phyloP scores from a whole-genome alignment of 2,888 invertebrate species.

The Aphodius granarius region DNA sequence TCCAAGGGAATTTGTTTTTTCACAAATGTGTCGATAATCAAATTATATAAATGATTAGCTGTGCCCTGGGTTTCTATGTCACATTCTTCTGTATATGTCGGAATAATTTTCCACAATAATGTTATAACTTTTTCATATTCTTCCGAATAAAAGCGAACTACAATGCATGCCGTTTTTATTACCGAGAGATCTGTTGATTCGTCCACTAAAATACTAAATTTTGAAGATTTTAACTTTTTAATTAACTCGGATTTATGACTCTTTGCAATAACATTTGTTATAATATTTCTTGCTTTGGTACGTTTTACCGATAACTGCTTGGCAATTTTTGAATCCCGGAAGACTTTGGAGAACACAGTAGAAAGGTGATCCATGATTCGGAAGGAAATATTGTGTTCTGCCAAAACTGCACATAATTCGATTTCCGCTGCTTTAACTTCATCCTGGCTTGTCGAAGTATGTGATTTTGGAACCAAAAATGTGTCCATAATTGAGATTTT shows the following conservation, averaged over 20 bases:
- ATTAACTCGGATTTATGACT: constrained; percentile 19
- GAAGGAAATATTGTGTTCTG: constrained; percentile 33
- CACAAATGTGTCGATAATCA: constrained; percentile 21
- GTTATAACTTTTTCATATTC: not conserved
- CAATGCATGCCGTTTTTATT: constrained; percentile 33
- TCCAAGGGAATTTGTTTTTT: constrained; percentile 34
- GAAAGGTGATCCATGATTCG: constrained; percentile 29
- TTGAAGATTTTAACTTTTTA: constrained; percentile 31
- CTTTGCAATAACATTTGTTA: constrained; percentile 2
- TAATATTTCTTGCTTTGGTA: not conserved
- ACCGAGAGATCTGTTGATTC: constrained; percentile 40
- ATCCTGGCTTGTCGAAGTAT: constrained; percentile 13
- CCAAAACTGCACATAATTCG: constrained; percentile 33
- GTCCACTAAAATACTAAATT: constrained; percentile 39
- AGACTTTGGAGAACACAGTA: constrained; percentile 18
- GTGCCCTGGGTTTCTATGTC: not conserved
- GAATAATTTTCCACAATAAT: not conserved
- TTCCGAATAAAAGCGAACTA: not conserved
- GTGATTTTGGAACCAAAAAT: no score
- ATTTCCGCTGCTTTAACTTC: constrained; percentile 35
- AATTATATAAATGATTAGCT: not conserved
- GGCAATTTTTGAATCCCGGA: constrained; percentile 1
- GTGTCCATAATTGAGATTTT: no score
- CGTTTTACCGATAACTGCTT: not conserved
- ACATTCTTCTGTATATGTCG: not conserved